Evolutionary conservation across 2,888 invertebrate species (phyloP), one percentile per base, ranked within the genome.

Genomic region (Erebia aethiops): DNA sequence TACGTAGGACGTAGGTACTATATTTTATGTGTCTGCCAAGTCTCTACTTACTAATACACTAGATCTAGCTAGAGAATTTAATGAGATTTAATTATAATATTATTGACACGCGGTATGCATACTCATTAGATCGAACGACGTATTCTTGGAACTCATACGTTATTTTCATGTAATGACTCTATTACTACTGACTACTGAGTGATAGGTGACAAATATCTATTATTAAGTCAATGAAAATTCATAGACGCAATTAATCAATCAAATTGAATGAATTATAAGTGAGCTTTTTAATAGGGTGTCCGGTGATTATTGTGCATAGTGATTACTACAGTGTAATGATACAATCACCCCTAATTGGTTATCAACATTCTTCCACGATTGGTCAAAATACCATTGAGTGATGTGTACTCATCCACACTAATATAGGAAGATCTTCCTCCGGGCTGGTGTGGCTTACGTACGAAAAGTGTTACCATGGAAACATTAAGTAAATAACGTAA

Each of bases 31-130:
- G 9, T 9, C 54, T 10, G 11, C 18, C 18, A 10, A 54, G 9
- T 2, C 18, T 9, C 18, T 18, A 54, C 54, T 9, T 54, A 54
- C 54, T 16, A 3, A 16, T 18, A 54, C 18, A 54, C 18, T 54
- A 10, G 16, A 18, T 10, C 14, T 43, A 46, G 8, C n/a, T 16
- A 18, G 43, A 11, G 46, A 13, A 64, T 13, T n/a, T 41, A 68
- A 51, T 61, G 51, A 41, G 35, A 57, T 57, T 57, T 57, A 65
- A 67, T 46, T 63, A 72, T 68, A 57, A 68, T 70, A 70, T 16
- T 67, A 73, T 70, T 63, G 61, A 57, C 35, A 16, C 68, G 57
- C 56, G 65, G 51, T 52, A 56, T 68, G 70, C 68, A 65, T 73
- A 65, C 65, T 62, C 18, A 70, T 64, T 63, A 49, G n/a, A 26